These are phyloP conservation scores for Gorsachius magnificus DNA, from an alignment of 2,797 vertebrate genomes.

Conservation along the genomic window DNA sequence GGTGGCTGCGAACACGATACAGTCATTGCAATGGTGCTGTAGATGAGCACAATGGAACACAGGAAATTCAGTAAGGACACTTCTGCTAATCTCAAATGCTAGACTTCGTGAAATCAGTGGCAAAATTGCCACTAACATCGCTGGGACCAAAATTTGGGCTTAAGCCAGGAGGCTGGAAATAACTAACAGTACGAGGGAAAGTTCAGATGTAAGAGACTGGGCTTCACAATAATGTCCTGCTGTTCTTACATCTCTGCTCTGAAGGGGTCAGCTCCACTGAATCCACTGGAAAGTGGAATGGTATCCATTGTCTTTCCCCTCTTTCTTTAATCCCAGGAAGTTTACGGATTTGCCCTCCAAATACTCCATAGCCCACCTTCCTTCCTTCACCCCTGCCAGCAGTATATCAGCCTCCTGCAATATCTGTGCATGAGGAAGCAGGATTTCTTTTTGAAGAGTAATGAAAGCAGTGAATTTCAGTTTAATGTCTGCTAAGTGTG, in stretches of 20 bases:
- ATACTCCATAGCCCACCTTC: background rate
- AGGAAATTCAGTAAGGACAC: background rate
- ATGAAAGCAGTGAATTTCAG: background rate
- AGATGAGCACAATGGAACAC: background rate
- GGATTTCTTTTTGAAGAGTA: background rate
- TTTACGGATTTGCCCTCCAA: background rate
- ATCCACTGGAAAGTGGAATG: background rate
- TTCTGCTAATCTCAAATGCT: background rate
- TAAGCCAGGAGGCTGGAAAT: background rate
- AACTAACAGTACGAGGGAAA: background rate
- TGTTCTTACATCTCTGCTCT: background rate
- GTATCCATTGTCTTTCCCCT: background rate
- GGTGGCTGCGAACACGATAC: background rate
- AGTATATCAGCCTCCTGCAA: background rate
- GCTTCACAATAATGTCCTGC: background rate
- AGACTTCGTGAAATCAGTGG: background rate
- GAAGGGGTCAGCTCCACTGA: background rate
- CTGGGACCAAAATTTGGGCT: background rate
- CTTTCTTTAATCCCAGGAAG: background rate
- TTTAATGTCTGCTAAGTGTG: background rate
- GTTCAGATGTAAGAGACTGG: background rate
- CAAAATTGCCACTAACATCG: background rate
- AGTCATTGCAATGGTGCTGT: background rate
- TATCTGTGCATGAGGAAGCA: background rate
- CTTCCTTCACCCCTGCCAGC: background rate